phyloP scores from a whole-genome alignment of 2,797 vertebrate genomes.

The Eulemur mongoz region DNA sequence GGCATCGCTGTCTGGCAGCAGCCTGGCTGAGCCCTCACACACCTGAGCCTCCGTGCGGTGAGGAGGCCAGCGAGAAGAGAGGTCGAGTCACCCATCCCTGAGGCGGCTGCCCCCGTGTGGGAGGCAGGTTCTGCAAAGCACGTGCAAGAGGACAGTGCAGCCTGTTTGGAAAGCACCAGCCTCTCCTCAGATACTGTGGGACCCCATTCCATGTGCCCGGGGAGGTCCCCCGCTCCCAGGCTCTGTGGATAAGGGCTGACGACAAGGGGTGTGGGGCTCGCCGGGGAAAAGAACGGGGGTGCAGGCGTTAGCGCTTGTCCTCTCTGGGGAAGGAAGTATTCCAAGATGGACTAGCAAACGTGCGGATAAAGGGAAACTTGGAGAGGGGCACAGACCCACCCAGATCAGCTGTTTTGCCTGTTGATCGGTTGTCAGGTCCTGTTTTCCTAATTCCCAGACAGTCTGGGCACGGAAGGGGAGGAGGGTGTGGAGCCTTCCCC shows the following conservation, averaged over 20 bases:
- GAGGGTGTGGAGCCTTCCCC: rapidly evolving
- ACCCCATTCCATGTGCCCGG: not conserved
- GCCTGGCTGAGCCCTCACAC: slow-evolving; percentile 74
- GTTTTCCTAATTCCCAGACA: not conserved
- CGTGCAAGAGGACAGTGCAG: not conserved
- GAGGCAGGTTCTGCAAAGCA: slow-evolving; percentile 41
- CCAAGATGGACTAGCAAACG: not conserved
- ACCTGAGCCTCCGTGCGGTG: slow-evolving; percentile 73
- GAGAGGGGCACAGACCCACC: not conserved
- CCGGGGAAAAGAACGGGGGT: rapidly evolving
- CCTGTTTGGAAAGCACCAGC: rapidly evolving
- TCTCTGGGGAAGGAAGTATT: rapidly evolving
- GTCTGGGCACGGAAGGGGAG: not conserved
- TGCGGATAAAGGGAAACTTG: not conserved
- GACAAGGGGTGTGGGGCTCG: not conserved
- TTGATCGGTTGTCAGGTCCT: not conserved
- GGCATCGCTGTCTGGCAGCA: not conserved
- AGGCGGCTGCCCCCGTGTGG: not conserved
- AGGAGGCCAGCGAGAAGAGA: rapidly evolving
- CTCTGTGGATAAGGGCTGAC: not conserved
- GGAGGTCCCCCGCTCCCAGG: not conserved
- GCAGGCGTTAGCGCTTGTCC: not conserved
- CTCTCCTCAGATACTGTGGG: slow-evolving; percentile 29
- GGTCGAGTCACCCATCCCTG: slow-evolving; percentile 21
- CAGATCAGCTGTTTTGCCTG: too few relatives aligned